These are phyloP conservation scores for Eugnorisma glareosa DNA, from an alignment of 2,888 invertebrate genomes.

Conservation along the genomic window DNA sequence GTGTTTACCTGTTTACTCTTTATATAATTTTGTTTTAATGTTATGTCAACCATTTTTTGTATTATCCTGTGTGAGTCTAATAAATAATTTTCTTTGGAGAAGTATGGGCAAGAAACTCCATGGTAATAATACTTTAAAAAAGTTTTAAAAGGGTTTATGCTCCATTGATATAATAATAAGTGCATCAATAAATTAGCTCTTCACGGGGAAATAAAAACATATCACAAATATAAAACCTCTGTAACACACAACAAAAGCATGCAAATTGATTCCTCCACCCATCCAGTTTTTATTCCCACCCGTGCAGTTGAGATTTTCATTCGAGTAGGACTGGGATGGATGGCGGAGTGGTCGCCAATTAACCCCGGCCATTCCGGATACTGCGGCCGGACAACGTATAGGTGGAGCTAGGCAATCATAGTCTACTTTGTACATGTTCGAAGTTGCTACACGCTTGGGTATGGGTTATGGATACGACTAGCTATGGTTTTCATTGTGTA, in stretches of 20 bases:
- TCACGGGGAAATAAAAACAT: not conserved
- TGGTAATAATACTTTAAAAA: too few species aligned
- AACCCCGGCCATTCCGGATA: constrained; percentile 21
- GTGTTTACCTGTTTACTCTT: too few species aligned
- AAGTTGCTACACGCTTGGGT: not conserved
- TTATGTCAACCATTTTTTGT: too few species aligned
- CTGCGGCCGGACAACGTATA: constrained; percentile 6
- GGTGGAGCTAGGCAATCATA: not conserved
- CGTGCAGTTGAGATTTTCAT: constrained; percentile 39
- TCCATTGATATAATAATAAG: not conserved
- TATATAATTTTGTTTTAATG: too few species aligned
- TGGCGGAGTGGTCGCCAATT: constrained; percentile 44
- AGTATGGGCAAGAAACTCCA: too few species aligned
- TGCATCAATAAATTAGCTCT: not conserved
- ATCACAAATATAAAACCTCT: not conserved
- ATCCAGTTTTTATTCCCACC: constrained; percentile 16
- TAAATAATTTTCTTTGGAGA: too few species aligned
- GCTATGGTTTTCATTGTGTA: not conserved
- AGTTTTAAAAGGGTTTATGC: too few species aligned
- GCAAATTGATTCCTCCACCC: constrained; percentile 18
- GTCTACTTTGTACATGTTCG: constrained; percentile 4
- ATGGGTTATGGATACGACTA: not conserved
- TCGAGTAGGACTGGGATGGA: constrained; percentile 23
- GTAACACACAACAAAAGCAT: constrained; percentile 10
- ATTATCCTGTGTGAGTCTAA: too few species aligned